These are phyloP conservation scores for Neolamprologus brichardi DNA, from an alignment of 2,113 vertebrate species.

Conservation along the genomic window DNA sequence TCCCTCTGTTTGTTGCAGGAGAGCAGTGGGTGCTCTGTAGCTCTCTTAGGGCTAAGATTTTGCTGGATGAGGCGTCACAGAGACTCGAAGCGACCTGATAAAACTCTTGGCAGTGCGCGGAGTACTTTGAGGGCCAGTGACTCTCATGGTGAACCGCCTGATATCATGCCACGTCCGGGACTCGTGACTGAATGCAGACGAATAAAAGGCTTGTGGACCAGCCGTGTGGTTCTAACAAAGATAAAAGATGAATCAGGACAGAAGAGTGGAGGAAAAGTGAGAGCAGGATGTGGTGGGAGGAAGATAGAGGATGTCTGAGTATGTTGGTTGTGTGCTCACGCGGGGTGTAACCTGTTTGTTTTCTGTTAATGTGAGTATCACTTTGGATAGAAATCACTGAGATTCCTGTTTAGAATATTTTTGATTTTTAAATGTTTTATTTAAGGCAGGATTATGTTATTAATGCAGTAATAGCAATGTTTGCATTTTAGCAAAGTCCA, in stretches of 20 bases:
- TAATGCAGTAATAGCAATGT: not conserved
- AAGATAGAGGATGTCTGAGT: not conserved
- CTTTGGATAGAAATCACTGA: not conserved
- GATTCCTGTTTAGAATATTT: not conserved
- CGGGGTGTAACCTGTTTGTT: not conserved
- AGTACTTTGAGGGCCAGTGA: not conserved
- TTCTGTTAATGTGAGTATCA: not conserved
- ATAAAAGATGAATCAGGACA: not conserved
- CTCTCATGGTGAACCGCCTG: not conserved
- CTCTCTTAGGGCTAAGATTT: not conserved
- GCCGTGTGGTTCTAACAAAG: not conserved
- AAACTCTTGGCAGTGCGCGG: not conserved
- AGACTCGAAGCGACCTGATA: not conserved
- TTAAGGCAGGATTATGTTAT: not conserved
- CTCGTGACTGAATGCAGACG: not conserved
- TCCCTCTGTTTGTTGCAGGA: not conserved
- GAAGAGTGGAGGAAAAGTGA: not conserved
- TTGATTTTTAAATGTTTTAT: not conserved
- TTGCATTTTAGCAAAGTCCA: not conserved
- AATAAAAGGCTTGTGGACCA: not conserved
- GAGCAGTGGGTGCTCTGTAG: not conserved
- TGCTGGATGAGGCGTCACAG: not conserved
- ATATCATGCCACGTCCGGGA: not conserved
- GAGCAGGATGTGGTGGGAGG: not conserved
- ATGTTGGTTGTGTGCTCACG: not conserved